phyloP scores from a whole-genome alignment of 2,888 invertebrate species.

The Drosophila demipolita region DNA sequence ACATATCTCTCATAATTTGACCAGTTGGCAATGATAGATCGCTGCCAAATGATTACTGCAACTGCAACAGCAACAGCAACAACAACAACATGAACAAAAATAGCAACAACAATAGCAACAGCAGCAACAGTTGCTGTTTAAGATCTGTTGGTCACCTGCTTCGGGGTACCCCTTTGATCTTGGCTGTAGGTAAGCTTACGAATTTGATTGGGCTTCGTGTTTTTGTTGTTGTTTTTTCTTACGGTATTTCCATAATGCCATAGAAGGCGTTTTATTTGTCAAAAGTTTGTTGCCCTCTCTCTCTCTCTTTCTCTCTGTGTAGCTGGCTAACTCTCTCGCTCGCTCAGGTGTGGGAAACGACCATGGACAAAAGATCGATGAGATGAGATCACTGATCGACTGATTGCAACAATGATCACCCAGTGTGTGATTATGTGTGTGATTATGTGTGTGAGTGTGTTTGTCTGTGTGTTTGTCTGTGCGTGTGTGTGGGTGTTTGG shows the following conservation, averaged over 20 bases:
- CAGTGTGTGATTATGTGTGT: too few relatives aligned
- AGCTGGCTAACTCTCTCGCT: not conserved
- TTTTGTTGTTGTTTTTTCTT: conserved; percentile 29
- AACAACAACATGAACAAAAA: conserved; percentile 16
- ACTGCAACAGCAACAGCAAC: conserved; percentile 25
- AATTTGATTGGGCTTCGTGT: conserved; percentile 43
- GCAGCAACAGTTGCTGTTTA: conserved; percentile 14
- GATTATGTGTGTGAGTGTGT: conserved; percentile 11
- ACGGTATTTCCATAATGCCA: conserved; percentile 74
- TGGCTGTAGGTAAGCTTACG: conserved; percentile 39
- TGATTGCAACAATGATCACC: conserved; percentile 35
- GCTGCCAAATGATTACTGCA: conserved; percentile 70
- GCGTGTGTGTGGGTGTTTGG: conserved; percentile 11
- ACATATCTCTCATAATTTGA: conserved; percentile 26
- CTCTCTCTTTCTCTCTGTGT: conserved; percentile 2
- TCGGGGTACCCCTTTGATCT: conserved; percentile 54
- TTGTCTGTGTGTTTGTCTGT: conserved; percentile 10
- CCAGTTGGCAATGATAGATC: conserved; percentile 72
- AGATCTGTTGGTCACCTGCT: conserved; percentile 50
- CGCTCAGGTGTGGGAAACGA: conserved; percentile 51
- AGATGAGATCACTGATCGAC: conserved; percentile 61
- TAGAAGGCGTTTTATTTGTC: conserved; percentile 57
- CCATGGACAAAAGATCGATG: conserved; percentile 55
- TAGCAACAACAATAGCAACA: conserved; percentile 39
- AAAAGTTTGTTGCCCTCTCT: conserved; percentile 55